Evolutionary conservation across 2,797 vertebrate species (phyloP).

Genomic region (Poeciliopsis presidionis): DNA sequence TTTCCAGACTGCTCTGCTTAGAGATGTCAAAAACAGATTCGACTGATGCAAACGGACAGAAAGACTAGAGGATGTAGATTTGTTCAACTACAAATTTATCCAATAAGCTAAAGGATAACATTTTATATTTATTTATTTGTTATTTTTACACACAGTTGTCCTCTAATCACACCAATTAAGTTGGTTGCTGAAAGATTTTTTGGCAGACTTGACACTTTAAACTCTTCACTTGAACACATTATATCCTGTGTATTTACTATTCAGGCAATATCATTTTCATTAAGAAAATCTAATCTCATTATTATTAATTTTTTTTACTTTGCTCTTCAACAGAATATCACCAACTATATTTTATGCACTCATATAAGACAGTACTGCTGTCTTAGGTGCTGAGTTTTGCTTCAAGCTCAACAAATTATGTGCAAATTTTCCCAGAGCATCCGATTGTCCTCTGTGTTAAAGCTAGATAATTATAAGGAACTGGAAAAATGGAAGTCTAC

Average conservation of each 20-base stretch:
- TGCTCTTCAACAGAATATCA: not conserved
- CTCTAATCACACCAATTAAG: slow-evolving; percentile 28
- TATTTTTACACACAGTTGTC: slow-evolving; percentile 14
- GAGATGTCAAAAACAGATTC: slow-evolving; percentile 35
- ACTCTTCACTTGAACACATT: slow-evolving; percentile 55
- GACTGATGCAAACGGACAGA: not conserved
- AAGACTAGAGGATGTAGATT: slow-evolving; percentile 1
- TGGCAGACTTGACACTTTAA: slow-evolving; percentile 64
- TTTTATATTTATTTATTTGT: slow-evolving; percentile 7
- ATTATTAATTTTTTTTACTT: slow-evolving; percentile 31
- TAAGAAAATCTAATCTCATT: slow-evolving; percentile 54
- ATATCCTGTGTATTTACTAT: slow-evolving; percentile 49
- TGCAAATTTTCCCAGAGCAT: slow-evolving; percentile 15
- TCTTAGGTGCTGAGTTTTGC: slow-evolving; percentile 24
- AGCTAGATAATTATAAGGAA: slow-evolving; percentile 17
- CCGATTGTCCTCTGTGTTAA: slow-evolving; percentile 19
- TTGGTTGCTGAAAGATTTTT: slow-evolving; percentile 56
- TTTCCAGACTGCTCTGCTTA: slow-evolving; percentile 18
- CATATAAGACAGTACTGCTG: slow-evolving; percentile 17
- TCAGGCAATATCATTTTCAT: slow-evolving; percentile 61
- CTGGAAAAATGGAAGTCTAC: slow-evolving; percentile 7
- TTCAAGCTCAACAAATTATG: slow-evolving; percentile 28
- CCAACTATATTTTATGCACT: slow-evolving; percentile 27
- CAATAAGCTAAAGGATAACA: not conserved
- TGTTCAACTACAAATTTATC: slow-evolving; percentile 8